A percentile compares a stretch with the other conserved stretches of the same genome.
Conservation (phyloP, 2,888 invertebrate genomes). For the Tolmerus cingulatus region DNA sequence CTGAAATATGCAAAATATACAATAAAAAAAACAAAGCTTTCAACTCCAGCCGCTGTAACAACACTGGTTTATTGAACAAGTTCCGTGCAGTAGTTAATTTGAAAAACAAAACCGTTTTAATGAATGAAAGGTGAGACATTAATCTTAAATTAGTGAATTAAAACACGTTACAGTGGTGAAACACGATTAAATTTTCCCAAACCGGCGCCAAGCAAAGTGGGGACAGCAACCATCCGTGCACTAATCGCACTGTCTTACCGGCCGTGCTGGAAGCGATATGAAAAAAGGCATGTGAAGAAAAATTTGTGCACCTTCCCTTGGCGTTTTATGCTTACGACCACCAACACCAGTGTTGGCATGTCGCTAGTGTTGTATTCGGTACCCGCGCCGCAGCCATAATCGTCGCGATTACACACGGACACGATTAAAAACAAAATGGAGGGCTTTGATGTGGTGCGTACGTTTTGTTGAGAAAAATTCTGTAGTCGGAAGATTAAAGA, state of each 20-base stretch:
- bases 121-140: background rate
- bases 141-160: background rate
- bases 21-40: background rate
- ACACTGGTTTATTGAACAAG: background rate
- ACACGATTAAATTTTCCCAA: background rate
- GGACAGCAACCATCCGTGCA: background rate
- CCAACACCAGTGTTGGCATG: conserved; percentile 33
- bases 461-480: conserved; percentile 59
- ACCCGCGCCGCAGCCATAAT: conserved; percentile 33
- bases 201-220: background rate
- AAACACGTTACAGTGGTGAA: background rate
- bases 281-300: background rate
- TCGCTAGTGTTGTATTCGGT: conserved; percentile 31
- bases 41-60: background rate
- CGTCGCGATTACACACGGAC: conserved; percentile 37
- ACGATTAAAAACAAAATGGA: conserved; percentile 62
- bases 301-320: conserved; percentile 17
- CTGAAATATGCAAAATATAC: background rate
- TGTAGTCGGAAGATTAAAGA: conserved; percentile 60
- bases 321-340: conserved; percentile 24
- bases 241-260: background rate
- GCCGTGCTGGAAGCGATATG: background rate
- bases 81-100: background rate
- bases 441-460: conserved; percentile 65
- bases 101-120: background rate